Evolutionary conservation across 2,888 invertebrate genomes (phyloP), one percentile per base, ranked within the genome.

Genomic region (Drosophila helvetica): DNA sequence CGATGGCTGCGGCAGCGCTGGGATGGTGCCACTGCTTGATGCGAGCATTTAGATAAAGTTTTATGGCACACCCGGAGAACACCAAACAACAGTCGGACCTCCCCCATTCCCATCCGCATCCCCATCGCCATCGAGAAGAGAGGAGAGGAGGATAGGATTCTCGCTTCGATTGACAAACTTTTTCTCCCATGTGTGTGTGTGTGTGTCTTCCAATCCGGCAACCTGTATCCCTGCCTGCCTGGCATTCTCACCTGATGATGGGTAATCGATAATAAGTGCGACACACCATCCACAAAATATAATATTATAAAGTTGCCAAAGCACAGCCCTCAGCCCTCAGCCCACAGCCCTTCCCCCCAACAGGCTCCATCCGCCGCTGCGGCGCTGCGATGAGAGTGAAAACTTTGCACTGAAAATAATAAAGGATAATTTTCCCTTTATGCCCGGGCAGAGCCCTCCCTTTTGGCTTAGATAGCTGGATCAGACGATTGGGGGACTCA

Each of bases 31-130:
- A 48, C 60, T 48, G 79, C 84, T 72, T 86, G 86, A 86, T 82
- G 83, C 73, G 83, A 82, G 83, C 83, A 86, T 83, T 83, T 86
- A 83, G 83, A 83, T 83, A 83, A 83, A 83, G 86, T 83, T 83
- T 83, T 83, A 83, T 86, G 83, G 74, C 81, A 82, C 82, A 79
- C 82, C 78, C 51, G 33, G 38, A 60, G 69, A 78, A 81, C 64
- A 80, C 61, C 82, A 75, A 70, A 71, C 50, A n/a, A 46, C 19
- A 19, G 43, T 50, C 22, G 22, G 33, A 33, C 10, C 30, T 22
- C 4, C n/a, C n/a, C n/a, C n/a, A n/a, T n/a, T n/a, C n/a, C n/a
- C n/a, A n/a, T n/a, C 22, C 22, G 4, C 27, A 27, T 0, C 33
- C 4, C 54, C 15, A 6, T 9, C 5, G 10, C 9, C 3, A 27